Evolutionary conservation across 2,888 invertebrate species (phyloP), one percentile per base, ranked within the genome.

Genomic region (Nowickia ferox): DNA sequence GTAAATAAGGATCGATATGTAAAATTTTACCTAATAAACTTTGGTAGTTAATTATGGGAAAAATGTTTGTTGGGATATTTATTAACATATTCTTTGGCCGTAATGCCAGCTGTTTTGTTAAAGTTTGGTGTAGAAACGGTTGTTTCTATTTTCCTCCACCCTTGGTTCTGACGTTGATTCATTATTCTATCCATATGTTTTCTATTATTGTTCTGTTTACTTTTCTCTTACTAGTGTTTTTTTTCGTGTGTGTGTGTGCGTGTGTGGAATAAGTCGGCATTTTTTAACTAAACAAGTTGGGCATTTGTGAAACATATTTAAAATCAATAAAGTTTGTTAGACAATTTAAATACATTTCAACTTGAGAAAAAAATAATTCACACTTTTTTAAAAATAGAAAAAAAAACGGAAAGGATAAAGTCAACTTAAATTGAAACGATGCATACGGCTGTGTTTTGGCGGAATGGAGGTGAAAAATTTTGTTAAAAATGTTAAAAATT

Each of bases 371-470:
- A 46, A 9, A 65, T 9, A 79, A 61, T 42, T 44, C 13, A 57
- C 44, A 55, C n/a, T 5, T 11, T 78, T 72, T 46, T 4, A 13
- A 38, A 30, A 63, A 22, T 30, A 6, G 0, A 17, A 59, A 46
- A 59, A 51, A 19, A 77, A 55, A 46, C 13, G 13, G 1, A 9
- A 46, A 1, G 57, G 22, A 40, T 3, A 17, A 30, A 66, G 13
- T n/a, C 42, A 51, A 83, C 10, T 46, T 11, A 3, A 81, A 38
- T 51, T 46, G 2, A 15, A 68, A 87, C 40, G 77, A 93, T 93
- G 93, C 92, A 93, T 88, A 92, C 93, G 55, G 93, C 92, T 48
- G 92, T 93, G 46, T 93, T 93, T 89, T 93, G 92, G 92, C 90
- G 91, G 84, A 91, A 92, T 87, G 93, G 93, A 90, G 92, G 93